A percentile compares a stretch with the other conserved stretches of the same genome.
phyloP scores from a whole-genome alignment of 2,113 vertebrate genomes.

The Scomber colias region DNA sequence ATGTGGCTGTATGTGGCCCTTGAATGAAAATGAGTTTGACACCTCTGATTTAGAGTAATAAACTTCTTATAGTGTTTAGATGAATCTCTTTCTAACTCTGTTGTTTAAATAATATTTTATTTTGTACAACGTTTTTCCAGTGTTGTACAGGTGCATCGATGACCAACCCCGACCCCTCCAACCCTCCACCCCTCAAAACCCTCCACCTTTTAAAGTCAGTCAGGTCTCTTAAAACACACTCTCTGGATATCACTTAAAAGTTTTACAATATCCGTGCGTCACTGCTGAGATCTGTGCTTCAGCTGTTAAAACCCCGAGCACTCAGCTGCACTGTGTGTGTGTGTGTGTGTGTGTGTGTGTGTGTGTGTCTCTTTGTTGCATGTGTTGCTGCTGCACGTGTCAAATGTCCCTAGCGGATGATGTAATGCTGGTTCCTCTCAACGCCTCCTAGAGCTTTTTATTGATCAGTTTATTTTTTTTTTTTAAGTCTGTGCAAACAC shows the following conservation, averaged over 20 bases:
- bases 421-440: conserved; percentile 4
- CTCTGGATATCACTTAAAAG: background rate
- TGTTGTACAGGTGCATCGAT: background rate
- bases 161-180: too few species aligned
- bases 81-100: too few species aligned
- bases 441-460: background rate
- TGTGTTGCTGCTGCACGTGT: background rate
- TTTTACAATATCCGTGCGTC: background rate
- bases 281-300: background rate
- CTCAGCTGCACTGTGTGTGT: background rate
- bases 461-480: conserved; percentile 23
- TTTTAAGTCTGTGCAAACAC: conserved; percentile 1
- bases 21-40: too few species aligned
- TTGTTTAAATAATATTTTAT: too few species aligned
- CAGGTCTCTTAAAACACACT: background rate
- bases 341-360: background rate
- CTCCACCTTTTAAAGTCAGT: background rate
- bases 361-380: background rate
- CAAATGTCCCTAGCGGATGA: conserved; percentile 27
- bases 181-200: too few species aligned
- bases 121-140: too few species aligned
- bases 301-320: background rate
- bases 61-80: too few species aligned
- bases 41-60: too few species aligned
- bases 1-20: too few species aligned